A percentile compares a stretch with the other conserved stretches of the same genome.
Conservation (phyloP, 2,797 vertebrate species). For the Otolemur crassicaudatus region DNA sequence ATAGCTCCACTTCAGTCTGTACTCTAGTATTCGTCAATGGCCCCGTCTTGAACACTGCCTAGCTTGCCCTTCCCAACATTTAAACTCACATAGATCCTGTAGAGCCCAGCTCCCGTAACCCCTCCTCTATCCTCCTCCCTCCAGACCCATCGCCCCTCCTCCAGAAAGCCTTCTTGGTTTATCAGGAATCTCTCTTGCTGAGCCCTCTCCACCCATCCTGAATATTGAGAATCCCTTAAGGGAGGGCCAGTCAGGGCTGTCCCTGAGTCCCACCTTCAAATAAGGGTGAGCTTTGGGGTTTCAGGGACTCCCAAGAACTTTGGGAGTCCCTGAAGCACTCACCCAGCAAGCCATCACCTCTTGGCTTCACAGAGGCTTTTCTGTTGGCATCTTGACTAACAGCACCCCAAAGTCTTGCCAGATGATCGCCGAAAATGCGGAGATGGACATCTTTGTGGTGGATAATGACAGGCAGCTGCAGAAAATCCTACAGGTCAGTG, state of each 20-base stretch:
- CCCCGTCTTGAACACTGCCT: background rate
- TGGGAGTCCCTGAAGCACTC: background rate
- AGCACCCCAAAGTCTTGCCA: conserved; percentile 19
- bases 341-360: accelerated
- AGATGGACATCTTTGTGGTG: conserved; percentile 56
- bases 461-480: conserved; percentile 51
- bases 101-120: background rate
- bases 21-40: no score
- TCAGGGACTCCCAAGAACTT: background rate
- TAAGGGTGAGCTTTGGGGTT: background rate
- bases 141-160: background rate
- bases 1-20: accelerated
- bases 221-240: background rate
- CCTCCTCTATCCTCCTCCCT: background rate
- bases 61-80: background rate
- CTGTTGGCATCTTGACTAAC: conserved; percentile 20
- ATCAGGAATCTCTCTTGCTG: background rate
- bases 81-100: background rate
- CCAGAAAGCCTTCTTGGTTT: background rate
- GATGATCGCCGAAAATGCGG: background rate
- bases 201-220: background rate
- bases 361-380: conserved; percentile 45
- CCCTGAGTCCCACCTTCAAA: background rate
- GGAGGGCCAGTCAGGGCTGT: background rate
- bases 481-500: conserved; percentile 61